Percentiles rank a stretch among this genome's conserved stretches.
Conservation (phyloP, 2,797 vertebrate species). For the Triplophysa bombifrons region DNA sequence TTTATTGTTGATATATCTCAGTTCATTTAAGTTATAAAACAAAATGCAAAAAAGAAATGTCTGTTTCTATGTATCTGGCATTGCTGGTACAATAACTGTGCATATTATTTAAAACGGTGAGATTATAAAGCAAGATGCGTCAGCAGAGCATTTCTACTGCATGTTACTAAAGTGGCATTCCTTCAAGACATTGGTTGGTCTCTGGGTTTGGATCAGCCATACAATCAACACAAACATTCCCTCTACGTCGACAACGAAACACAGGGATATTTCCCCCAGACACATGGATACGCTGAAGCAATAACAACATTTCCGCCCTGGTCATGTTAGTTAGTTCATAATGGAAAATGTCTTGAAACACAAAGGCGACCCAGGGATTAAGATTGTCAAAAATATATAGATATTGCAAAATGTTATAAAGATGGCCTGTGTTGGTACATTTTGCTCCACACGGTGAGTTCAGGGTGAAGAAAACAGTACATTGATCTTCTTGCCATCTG, state of each 20-base stretch:
- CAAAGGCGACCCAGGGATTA: neutral
- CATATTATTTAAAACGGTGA: neutral
- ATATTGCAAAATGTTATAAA: neutral
- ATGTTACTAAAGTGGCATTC: neutral
- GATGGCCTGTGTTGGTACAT: neutral
- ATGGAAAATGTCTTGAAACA: neutral
- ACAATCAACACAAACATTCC: neutral
- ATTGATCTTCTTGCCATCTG: neutral
- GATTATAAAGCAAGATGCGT: neutral
- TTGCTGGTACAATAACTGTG: neutral
- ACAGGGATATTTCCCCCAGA: neutral
- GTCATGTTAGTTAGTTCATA: neutral
- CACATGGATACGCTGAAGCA: neutral
- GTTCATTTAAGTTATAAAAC: neutral
- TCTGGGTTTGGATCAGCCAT: neutral
- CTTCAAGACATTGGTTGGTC: neutral
- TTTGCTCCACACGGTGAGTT: neutral
- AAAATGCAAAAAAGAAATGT: neutral
- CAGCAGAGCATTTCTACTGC: neutral
- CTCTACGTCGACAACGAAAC: neutral
- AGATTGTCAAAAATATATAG: neutral
- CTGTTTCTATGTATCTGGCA: neutral
- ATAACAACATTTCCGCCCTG: neutral
- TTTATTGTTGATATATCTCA: neutral
- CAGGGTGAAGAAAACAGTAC: conserved; percentile 8